phyloP scores from a whole-genome alignment of 1,140 invertebrate species.

The Nasonia vitripennis region DNA sequence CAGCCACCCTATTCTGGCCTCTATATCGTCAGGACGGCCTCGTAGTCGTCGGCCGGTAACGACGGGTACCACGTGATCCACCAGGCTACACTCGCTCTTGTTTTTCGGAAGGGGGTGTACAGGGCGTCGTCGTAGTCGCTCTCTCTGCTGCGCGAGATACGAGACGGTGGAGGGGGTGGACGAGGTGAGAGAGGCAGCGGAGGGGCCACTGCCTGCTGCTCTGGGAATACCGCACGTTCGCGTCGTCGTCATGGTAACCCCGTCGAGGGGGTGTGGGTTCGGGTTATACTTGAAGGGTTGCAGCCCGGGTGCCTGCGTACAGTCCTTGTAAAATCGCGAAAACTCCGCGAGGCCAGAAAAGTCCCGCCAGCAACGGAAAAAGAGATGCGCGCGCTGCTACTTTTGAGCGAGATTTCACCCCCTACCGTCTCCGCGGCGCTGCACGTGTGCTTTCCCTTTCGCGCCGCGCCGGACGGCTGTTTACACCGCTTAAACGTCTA shows the following conservation, averaged over 20 bases:
- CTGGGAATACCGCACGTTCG: slow-evolving; percentile 65
- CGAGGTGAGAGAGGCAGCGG: neutral
- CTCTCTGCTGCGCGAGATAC: slow-evolving; percentile 35
- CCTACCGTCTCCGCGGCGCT: neutral
- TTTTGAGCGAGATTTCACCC: slow-evolving; percentile 67
- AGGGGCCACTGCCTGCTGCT: slow-evolving; percentile 33
- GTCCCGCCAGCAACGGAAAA: slow-evolving; percentile 51
- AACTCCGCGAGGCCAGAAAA: slow-evolving; percentile 55
- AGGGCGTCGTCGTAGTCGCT: slow-evolving; percentile 43
- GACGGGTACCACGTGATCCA: slow-evolving; percentile 66
- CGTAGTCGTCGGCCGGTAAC: slow-evolving; percentile 58
- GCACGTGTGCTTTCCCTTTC: slow-evolving; percentile 67
- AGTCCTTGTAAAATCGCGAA: slow-evolving; percentile 69
- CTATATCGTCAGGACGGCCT: slow-evolving; percentile 65
- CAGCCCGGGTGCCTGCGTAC: slow-evolving; percentile 59
- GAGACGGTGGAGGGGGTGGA: slow-evolving; percentile 27
- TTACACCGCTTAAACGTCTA: slow-evolving; percentile 68
- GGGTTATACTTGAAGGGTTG: slow-evolving; percentile 71
- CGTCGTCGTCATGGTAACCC: slow-evolving; percentile 68
- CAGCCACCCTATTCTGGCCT: slow-evolving; percentile 63
- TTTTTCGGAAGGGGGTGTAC: slow-evolving; percentile 64
- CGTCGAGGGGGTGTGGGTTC: slow-evolving; percentile 55
- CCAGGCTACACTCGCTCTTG: slow-evolving; percentile 65
- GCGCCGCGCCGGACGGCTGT: slow-evolving; percentile 57
- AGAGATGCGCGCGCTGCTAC: slow-evolving; percentile 53